Evolutionary conservation across 2,113 vertebrate species (phyloP).

Genomic region (Rhinolophus sinicus): DNA sequence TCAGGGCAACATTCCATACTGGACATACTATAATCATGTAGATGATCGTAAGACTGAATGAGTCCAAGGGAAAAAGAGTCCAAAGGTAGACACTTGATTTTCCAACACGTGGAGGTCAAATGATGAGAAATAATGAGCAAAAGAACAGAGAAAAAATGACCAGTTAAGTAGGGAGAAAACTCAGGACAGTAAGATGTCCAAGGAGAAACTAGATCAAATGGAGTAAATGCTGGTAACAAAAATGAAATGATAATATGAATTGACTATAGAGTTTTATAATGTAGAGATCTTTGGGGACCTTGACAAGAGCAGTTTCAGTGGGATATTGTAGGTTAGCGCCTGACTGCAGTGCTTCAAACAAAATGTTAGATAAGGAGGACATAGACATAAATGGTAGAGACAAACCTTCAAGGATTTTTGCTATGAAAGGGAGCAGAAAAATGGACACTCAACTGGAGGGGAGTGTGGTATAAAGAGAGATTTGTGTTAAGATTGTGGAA

Average conservation of each 20-base stretch:
- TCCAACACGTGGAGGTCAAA: neutral
- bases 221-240: neutral
- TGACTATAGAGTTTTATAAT: neutral
- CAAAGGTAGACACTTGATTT: neutral
- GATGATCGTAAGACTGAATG: neutral
- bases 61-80: neutral
- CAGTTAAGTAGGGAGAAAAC: neutral
- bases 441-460: fast-evolving
- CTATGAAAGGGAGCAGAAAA: neutral
- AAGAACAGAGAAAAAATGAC: neutral
- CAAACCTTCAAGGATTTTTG: neutral
- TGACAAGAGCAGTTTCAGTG: neutral
- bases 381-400: neutral
- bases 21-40: neutral
- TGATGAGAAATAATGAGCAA: neutral
- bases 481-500: neutral
- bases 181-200: neutral
- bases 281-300: neutral
- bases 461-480: no score
- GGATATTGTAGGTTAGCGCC: neutral
- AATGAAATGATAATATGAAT: neutral
- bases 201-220: neutral
- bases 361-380: neutral
- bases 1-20: neutral
- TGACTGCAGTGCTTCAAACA: neutral